phyloP scores from a whole-genome alignment of 2,888 invertebrate genomes.

The Nomada ruficornis region DNA sequence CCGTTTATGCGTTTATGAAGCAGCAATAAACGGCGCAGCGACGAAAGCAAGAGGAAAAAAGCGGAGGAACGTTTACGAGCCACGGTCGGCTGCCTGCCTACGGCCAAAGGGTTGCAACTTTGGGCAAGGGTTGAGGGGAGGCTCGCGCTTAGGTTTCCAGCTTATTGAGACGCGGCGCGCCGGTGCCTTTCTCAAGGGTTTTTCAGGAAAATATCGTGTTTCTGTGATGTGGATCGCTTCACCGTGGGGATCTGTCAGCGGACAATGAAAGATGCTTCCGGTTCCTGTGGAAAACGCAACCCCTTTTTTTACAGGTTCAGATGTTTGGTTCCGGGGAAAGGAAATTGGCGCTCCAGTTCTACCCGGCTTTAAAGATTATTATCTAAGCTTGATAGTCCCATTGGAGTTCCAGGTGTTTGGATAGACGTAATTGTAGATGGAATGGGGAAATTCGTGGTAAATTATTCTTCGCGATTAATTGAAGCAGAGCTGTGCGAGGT shows the following conservation, averaged over 20 bases:
- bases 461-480: too few species aligned
- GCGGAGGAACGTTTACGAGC: conserved; percentile 38
- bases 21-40: conserved; percentile 68
- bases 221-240: neutral
- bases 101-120: conserved; percentile 40
- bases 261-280: conserved; percentile 50
- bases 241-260: neutral
- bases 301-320: too few species aligned
- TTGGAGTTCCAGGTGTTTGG: too few species aligned
- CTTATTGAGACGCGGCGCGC: conserved; percentile 43
- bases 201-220: conserved; percentile 57
- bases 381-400: too few species aligned
- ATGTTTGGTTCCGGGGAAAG: neutral
- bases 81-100: neutral
- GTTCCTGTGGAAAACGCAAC: conserved; percentile 13
- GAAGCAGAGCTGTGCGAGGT: too few species aligned
- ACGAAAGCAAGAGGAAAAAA: conserved; percentile 40
- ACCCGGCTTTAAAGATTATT: neutral
- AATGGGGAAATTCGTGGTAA: too few species aligned
- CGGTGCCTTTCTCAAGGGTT: conserved; percentile 13
- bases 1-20: conserved; percentile 79
- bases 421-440: too few species aligned
- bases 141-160: conserved; percentile 46
- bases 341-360: neutral
- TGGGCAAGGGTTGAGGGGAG: conserved; percentile 38